These are phyloP conservation scores for Leptinotarsa juncta DNA, from an alignment of 2,888 invertebrate genomes.

Conservation along the genomic window DNA sequence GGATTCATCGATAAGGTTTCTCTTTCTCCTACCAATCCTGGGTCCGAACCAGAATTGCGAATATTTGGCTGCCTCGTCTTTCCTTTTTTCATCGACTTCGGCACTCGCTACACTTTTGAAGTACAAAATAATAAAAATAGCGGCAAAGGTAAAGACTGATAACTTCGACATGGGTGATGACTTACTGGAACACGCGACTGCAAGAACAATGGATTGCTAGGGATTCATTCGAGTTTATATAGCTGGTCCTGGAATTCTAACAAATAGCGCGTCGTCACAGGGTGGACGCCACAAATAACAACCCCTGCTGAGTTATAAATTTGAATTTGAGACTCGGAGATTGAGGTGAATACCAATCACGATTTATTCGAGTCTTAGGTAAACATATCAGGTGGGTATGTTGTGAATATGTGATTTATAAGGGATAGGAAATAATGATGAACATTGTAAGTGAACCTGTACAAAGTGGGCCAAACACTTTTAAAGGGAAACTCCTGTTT, in stretches of 20 bases:
- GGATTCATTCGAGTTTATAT: conserved; percentile 34
- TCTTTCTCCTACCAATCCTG: conserved; percentile 67
- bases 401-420: conserved; percentile 6
- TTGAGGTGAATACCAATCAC: neutral
- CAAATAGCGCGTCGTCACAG: conserved; percentile 42
- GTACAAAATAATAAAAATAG: conserved; percentile 35
- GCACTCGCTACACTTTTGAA: conserved; percentile 28
- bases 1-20: conserved; percentile 57
- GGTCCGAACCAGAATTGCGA: conserved; percentile 68
- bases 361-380: neutral
- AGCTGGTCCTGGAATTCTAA: conserved; percentile 38
- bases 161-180: conserved; percentile 33
- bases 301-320: conserved; percentile 24
- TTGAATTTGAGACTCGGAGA: neutral
- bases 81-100: conserved; percentile 30
- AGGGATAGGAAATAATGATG: neutral
- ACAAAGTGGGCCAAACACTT: too few species aligned
- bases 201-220: conserved; percentile 13
- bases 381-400: neutral
- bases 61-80: conserved; percentile 42
- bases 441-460: too few species aligned
- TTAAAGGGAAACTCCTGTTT: too few species aligned
- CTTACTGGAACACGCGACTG: conserved; percentile 23
- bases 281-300: conserved; percentile 49
- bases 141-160: conserved; percentile 29